Evolutionary conservation across 2,888 invertebrate genomes (phyloP), one percentile per base, ranked within the genome.

Genomic region (Capitulum mitella): DNA sequence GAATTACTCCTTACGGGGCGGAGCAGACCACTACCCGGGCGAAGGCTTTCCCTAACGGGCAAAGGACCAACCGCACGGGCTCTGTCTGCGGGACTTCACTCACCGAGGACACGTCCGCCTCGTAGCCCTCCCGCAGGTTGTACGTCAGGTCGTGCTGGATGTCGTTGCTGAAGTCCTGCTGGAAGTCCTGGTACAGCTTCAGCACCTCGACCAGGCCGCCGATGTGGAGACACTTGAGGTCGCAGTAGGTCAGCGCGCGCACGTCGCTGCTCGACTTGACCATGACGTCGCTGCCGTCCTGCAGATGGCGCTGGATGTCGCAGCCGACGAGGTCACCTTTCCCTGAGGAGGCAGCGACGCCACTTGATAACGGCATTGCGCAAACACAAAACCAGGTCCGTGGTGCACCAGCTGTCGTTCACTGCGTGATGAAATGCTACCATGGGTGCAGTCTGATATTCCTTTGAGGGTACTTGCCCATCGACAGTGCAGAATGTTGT

Each of bases 291-390:
- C 88, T 86, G 48, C 83, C 90, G 83, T 91, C 82, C 79, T 83
- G 82, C 83, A 94, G 88, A 86, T 94, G 93, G 83, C 92, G 90
- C 85, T 91, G 92, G 85, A 95, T 94, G 86, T 95, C 95, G 85
- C 93, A 94, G 80, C 97, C 97, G 78, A 97, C 95, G 82, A 97
- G 88, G 87, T 97, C 97, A 61, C 97, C 97, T 88, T 97, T 97
- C 29, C 97, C 97, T 97, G 85, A 77, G 10, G 58, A 26, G 10
- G 58, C n/a, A n/a, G n/a, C n/a, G n/a, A n/a, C n/a, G n/a, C n/a
- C n/a, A n/a, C n/a, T n/a, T n/a, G n/a, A n/a, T n/a, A n/a, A n/a
- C n/a, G n/a, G n/a, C n/a, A n/a, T n/a, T n/a, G n/a, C n/a, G n/a
- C n/a, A n/a, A n/a, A n/a, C n/a, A n/a, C n/a, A n/a, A n/a, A n/a